Evolutionary conservation across 2,113 vertebrate species (phyloP).

Genomic region (Rhinopomastus cyanomelas): DNA sequence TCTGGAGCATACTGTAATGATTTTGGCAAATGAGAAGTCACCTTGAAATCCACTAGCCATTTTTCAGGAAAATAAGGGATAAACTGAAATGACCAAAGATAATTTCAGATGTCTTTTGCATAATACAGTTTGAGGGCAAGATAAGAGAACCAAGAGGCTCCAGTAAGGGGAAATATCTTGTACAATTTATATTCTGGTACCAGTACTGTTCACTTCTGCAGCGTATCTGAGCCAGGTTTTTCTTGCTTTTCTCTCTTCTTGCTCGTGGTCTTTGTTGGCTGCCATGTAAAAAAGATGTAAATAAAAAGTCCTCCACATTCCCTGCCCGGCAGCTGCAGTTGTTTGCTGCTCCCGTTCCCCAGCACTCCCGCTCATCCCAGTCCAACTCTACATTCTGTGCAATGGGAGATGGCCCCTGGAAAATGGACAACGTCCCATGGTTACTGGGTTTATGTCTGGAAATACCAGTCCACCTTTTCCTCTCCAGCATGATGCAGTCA

Average conservation of each 20-base stretch:
- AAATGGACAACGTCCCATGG: accelerated
- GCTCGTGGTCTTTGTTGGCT: not conserved
- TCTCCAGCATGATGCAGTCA: not conserved
- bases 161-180: not conserved
- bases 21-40: conserved; percentile 39
- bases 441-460: not conserved
- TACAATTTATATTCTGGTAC: not conserved
- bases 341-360: not conserved
- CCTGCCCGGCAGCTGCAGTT: not conserved
- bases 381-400: not conserved
- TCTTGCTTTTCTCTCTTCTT: not conserved
- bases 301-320: not conserved
- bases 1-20: not conserved
- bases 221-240: not conserved
- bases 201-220: not conserved
- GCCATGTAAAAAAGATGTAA: not conserved
- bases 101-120: conserved; percentile 32
- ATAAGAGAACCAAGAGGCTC: not conserved
- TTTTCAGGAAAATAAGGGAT: conserved; percentile 1
- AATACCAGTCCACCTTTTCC: not conserved
- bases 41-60: conserved; percentile 31
- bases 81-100: conserved; percentile 39
- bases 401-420: not conserved
- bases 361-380: not conserved
- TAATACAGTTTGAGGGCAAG: conserved; percentile 3